Conservation (phyloP, 2,113 vertebrate genomes). For the Sylvia atricapilla region DNA sequence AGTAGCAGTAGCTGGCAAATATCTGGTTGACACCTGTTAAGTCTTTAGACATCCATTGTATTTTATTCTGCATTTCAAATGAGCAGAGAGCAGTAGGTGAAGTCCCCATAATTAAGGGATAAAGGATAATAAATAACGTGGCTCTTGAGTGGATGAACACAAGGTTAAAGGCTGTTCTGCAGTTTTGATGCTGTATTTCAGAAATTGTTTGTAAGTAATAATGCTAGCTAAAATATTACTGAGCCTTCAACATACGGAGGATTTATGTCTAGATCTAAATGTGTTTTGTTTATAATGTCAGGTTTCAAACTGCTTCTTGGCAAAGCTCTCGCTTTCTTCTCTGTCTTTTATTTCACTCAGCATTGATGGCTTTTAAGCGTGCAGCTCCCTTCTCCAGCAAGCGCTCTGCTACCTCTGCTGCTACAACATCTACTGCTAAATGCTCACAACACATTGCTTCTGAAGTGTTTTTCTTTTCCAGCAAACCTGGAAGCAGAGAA, state of each 20-base stretch:
- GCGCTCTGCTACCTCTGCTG: constrained; percentile 31
- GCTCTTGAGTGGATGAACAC: constrained; percentile 37
- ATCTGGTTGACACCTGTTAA: constrained; percentile 65
- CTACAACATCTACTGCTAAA: constrained; percentile 43
- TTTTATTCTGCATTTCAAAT: constrained; percentile 67
- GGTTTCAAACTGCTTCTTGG: constrained; percentile 45
- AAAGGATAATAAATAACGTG: constrained; percentile 54
- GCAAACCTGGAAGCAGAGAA: constrained; percentile 44
- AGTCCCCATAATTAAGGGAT: constrained; percentile 49
- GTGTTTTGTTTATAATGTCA: constrained; percentile 53
- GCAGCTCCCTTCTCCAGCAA: constrained; percentile 42
- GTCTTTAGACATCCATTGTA: constrained; percentile 59
- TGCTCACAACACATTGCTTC: constrained; percentile 32
- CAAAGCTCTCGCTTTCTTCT: constrained; percentile 13
- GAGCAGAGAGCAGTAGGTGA: constrained; percentile 51
- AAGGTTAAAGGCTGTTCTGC: constrained; percentile 37
- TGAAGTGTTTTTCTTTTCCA: background rate
- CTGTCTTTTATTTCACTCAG: constrained; percentile 35
- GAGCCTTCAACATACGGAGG: background rate
- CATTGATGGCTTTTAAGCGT: constrained; percentile 29
- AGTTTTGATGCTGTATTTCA: background rate
- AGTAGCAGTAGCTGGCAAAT: constrained; percentile 58
- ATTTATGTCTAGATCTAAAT: constrained; percentile 43
- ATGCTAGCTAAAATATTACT: constrained; percentile 29
- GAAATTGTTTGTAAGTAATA: constrained; percentile 1